A percentile compares a stretch with the other conserved stretches of the same genome.
Conservation (phyloP, 1,140 invertebrate genomes). For the Drosophila varians region DNA sequence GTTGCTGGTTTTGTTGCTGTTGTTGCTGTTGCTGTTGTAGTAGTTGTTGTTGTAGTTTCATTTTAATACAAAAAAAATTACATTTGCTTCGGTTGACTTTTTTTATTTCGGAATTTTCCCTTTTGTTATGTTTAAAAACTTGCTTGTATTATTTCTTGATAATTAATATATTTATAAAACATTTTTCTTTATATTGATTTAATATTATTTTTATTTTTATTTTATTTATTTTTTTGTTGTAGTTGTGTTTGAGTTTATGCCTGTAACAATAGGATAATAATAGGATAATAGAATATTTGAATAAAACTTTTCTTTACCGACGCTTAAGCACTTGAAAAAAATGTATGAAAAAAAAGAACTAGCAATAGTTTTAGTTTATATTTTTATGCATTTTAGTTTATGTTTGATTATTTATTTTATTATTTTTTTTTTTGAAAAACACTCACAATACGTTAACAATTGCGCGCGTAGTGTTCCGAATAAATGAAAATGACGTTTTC, state of each 20-base stretch:
- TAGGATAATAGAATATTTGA: slow-evolving; percentile 9
- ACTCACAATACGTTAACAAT: slow-evolving; percentile 14
- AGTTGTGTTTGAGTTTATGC: slow-evolving; percentile 72
- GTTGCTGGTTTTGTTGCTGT: slow-evolving; percentile 25
- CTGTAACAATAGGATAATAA: slow-evolving; percentile 33
- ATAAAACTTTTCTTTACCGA: slow-evolving; percentile 26
- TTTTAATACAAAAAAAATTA: slow-evolving; percentile 20
- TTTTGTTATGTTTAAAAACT: slow-evolving; percentile 19
- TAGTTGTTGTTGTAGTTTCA: slow-evolving; percentile 49
- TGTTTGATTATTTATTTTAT: neutral
- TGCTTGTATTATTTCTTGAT: slow-evolving; percentile 31
- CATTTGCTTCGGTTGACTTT: slow-evolving; percentile 23
- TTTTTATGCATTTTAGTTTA: neutral
- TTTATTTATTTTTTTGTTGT: slow-evolving; percentile 22
- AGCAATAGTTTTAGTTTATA: neutral
- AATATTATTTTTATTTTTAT: slow-evolving; percentile 16
- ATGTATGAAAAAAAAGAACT: slow-evolving; percentile 26
- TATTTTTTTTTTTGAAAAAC: neutral
- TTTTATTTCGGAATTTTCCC: slow-evolving; percentile 17
- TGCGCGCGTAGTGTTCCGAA: slow-evolving; percentile 47
- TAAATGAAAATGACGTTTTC: slow-evolving; percentile 3
- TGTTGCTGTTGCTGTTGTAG: slow-evolving; percentile 32
- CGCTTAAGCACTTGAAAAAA: slow-evolving; percentile 33
- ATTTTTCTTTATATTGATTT: slow-evolving; percentile 43
- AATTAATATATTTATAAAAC: slow-evolving; percentile 70